Percentiles rank a stretch among this genome's conserved stretches.
Conservation (phyloP, 2,113 vertebrate species). For the Brienomyrus longianalis region DNA sequence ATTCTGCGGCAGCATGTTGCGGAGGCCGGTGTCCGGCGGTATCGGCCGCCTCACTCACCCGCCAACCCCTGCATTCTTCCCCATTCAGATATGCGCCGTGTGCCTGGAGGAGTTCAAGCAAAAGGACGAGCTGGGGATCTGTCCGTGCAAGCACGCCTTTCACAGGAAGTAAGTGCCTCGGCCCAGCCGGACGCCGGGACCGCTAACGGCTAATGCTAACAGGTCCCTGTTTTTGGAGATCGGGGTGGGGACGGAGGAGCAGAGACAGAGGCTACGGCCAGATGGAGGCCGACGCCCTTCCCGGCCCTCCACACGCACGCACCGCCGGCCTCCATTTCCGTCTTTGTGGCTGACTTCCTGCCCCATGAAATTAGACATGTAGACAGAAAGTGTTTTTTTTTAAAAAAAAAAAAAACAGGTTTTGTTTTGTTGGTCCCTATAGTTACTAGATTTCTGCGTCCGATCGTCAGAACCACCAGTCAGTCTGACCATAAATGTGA, state of each 20-base stretch:
- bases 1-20: neutral
- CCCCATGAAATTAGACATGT: neutral
- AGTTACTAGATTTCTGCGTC: neutral
- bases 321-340: neutral
- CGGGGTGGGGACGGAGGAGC: neutral
- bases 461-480: neutral
- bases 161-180: slow-evolving; percentile 87
- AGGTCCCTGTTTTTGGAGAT: neutral
- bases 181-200: neutral
- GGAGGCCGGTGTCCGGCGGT: neutral
- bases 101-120: slow-evolving; percentile 98
- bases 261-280: neutral
- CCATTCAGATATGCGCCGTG: slow-evolving; percentile 87
- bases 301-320: neutral
- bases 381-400: neutral
- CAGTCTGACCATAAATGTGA: neutral
- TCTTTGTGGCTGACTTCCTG: neutral
- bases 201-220: neutral
- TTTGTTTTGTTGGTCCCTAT: neutral
- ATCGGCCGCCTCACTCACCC: neutral
- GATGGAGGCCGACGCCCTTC: neutral
- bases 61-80: neutral
- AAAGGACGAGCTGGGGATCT: slow-evolving; percentile 96
- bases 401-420: too few relatives aligned
- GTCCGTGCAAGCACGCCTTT: slow-evolving; percentile 98